These are phyloP conservation scores for Augiades crinisus DNA, from an alignment of 2,888 invertebrate genomes.

Conservation along the genomic window DNA sequence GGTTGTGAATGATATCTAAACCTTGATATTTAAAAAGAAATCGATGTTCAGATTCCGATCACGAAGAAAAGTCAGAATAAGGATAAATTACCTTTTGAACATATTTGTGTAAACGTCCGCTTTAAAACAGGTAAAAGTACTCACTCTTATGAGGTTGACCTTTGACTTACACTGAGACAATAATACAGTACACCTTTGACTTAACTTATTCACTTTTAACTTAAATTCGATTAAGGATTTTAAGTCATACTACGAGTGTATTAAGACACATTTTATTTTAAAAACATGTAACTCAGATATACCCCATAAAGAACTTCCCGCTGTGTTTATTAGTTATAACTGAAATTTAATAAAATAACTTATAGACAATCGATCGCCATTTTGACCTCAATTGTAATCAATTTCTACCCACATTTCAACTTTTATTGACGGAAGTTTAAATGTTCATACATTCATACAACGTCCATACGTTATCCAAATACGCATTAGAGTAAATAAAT, in stretches of 20 bases:
- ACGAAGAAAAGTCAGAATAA: constrained; percentile 6
- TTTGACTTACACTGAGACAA: constrained; percentile 11
- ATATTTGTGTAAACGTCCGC: constrained; percentile 2
- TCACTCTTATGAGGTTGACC: constrained; percentile 9
- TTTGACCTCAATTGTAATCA: not conserved
- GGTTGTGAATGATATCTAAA: no score
- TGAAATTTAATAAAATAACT: constrained; percentile 10
- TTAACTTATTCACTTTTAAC: constrained; percentile 1
- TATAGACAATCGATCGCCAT: not conserved
- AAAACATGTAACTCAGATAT: not conserved
- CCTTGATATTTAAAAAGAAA: no score
- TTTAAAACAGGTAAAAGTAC: not conserved
- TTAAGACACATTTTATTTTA: not conserved
- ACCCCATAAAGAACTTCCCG: constrained; percentile 2
- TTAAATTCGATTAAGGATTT: not conserved
- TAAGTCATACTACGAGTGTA: not conserved
- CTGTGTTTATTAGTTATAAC: not conserved
- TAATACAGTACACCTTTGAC: not conserved
- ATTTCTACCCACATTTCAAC: not conserved
- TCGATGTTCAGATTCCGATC: not conserved
- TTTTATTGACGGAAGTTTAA: not conserved
- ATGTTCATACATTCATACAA: no score
- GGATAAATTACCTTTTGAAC: constrained; percentile 6
- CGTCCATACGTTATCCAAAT: no score
- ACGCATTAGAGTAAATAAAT: no score